Evolutionary conservation across 1,140 invertebrate species (phyloP).

Genomic region (Temnothorax longispinosus): DNA sequence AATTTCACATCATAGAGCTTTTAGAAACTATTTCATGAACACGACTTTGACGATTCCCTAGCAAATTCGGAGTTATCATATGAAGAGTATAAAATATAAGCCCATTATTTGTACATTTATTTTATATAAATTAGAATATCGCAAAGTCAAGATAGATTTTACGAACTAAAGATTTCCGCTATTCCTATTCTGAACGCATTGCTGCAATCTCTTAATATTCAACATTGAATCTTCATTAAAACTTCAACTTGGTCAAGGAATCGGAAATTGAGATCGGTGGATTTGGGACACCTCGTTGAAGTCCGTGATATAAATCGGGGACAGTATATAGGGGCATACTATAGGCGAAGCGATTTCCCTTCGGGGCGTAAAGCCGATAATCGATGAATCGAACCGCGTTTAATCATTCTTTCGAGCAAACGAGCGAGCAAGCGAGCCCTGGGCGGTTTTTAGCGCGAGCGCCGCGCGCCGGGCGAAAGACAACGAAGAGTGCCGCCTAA

Average conservation of each 20-base stretch:
- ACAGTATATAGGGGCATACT: not conserved
- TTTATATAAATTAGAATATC: not conserved
- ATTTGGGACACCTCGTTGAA: constrained; percentile 48
- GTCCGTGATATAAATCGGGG: constrained; percentile 43
- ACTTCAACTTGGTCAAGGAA: not conserved
- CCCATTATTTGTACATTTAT: not conserved
- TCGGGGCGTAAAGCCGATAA: constrained; percentile 57
- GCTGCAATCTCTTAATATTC: not conserved
- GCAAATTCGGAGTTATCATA: not conserved
- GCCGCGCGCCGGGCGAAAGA: constrained; percentile 31
- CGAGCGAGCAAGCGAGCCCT: constrained; percentile 26
- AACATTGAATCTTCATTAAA: constrained; percentile 28
- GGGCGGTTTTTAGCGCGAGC: constrained; percentile 51
- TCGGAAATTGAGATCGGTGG: constrained; percentile 35
- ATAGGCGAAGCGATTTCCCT: constrained; percentile 48
- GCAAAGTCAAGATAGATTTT: not conserved
- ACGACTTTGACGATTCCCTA: not conserved
- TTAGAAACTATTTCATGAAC: not conserved
- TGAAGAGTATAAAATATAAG: not conserved
- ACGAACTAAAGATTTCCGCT: not conserved
- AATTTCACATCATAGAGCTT: not conserved
- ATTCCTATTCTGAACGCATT: not conserved
- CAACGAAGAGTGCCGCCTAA: constrained; percentile 60
- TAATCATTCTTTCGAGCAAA: constrained; percentile 61
- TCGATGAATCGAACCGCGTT: constrained; percentile 59